Conservation (phyloP, 2,113 vertebrate genomes). For the Anguilla rostrata region DNA sequence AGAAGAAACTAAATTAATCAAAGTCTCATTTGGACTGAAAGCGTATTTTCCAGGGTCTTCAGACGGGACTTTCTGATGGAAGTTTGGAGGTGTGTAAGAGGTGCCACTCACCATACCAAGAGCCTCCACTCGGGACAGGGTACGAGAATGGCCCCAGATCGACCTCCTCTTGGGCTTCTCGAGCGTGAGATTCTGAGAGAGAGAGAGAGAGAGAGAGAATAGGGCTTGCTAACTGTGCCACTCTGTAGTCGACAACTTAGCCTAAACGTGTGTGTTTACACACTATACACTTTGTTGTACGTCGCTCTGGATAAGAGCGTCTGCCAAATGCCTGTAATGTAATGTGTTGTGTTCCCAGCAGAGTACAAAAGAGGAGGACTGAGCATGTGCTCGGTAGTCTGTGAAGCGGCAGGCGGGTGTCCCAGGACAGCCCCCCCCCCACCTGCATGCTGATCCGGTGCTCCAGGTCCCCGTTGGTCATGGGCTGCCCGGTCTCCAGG, state of each 20-base stretch:
- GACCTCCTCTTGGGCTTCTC: constrained; percentile 84
- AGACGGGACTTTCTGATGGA: not conserved
- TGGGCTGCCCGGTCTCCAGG: constrained; percentile 71
- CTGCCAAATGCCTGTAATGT: too few species aligned
- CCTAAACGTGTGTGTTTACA: too few species aligned
- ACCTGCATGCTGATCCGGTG: constrained; percentile 72
- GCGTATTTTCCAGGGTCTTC: too few species aligned
- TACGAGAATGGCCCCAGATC: constrained; percentile 79
- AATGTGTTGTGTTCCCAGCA: too few species aligned
- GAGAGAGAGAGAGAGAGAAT: not conserved
- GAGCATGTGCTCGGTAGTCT: too few species aligned
- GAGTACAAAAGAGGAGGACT: too few species aligned
- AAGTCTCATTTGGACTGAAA: not conserved
- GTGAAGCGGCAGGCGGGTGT: too few species aligned
- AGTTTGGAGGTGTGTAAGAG: not conserved
- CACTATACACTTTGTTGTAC: too few species aligned
- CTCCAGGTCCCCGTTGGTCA: constrained; percentile 70
- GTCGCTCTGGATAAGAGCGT: too few species aligned
- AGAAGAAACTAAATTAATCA: not conserved
- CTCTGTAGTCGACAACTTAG: too few species aligned
- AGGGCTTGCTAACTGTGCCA: not conserved
- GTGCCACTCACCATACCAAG: constrained; percentile 72
- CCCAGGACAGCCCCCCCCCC: too few species aligned
- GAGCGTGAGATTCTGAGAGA: constrained; percentile 60
- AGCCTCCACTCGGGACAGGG: constrained; percentile 81